phyloP scores from a whole-genome alignment of 2,113 vertebrate genomes.

The Phalacrocorax brasilianus region DNA sequence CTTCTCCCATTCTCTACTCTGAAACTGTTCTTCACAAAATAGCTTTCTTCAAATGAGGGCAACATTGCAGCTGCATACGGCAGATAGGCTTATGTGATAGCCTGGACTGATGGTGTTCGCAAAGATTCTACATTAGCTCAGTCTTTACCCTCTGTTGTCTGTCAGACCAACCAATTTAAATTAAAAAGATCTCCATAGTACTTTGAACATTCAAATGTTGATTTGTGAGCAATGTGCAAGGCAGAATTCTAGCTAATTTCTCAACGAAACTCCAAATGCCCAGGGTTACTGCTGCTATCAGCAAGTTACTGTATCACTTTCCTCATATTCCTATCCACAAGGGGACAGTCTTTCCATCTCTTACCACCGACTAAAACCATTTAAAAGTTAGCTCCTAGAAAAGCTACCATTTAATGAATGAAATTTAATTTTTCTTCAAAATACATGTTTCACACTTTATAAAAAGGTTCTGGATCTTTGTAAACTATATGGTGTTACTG shows the following conservation, averaged over 20 bases:
- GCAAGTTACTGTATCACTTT: neutral
- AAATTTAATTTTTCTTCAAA: neutral
- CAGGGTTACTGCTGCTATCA: neutral
- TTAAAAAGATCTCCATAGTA: neutral
- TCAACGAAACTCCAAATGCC: neutral
- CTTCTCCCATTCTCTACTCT: neutral
- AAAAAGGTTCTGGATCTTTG: neutral
- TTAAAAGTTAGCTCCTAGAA: neutral
- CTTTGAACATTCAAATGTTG: neutral
- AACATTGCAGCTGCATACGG: neutral
- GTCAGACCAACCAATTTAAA: neutral
- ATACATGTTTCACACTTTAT: neutral
- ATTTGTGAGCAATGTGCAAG: neutral
- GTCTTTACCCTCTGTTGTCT: neutral
- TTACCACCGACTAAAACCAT: neutral
- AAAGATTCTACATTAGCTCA: neutral
- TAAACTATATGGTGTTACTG: no score
- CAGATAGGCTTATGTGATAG: neutral
- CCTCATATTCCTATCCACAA: constrained; percentile 56
- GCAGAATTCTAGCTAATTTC: neutral
- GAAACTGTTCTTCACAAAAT: neutral
- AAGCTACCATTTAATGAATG: neutral
- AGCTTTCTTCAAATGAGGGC: neutral
- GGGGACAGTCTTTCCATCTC: constrained; percentile 70
- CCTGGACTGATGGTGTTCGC: neutral